These are phyloP conservation scores for Leptopilina myrica DNA, from an alignment of 2,888 invertebrate species.

Conservation along the genomic window DNA sequence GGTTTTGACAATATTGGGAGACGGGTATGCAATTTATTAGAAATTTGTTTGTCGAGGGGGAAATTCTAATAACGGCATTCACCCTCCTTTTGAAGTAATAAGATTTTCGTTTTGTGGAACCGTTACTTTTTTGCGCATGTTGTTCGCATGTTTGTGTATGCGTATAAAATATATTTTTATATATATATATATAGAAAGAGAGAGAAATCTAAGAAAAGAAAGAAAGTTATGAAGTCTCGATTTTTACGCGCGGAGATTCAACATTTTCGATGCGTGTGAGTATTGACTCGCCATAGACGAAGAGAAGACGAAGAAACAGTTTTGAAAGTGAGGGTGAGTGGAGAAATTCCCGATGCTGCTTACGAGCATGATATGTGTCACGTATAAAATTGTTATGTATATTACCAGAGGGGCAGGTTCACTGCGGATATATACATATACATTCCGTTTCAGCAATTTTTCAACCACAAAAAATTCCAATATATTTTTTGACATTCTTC, in stretches of 20 bases:
- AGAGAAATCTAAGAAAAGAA: background rate
- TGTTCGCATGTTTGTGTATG: background rate
- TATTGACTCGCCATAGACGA: conserved; percentile 26
- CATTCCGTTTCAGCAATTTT: conserved; percentile 23
- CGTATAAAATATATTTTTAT: too few species aligned
- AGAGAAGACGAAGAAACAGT: conserved; percentile 8
- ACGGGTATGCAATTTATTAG: conserved; percentile 23
- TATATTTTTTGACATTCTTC: conserved; percentile 27
- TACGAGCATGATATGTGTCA: conserved; percentile 58
- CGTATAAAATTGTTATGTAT: conserved; percentile 61
- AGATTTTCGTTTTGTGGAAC: conserved; percentile 28
- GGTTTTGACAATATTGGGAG: background rate
- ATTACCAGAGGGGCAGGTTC: conserved; percentile 49
- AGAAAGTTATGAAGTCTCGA: conserved; percentile 37
- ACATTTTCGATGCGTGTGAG: conserved; percentile 37
- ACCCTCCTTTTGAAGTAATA: conserved; percentile 31
- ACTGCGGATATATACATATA: conserved; percentile 19
- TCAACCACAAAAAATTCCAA: conserved; percentile 16
- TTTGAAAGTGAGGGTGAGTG: conserved; percentile 29
- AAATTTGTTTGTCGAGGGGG: conserved; percentile 17
- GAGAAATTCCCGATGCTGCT: conserved; percentile 53
- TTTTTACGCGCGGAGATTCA: conserved; percentile 5
- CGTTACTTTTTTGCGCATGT: conserved; percentile 25
- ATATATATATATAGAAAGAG: too few species aligned
- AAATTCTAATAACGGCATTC: conserved; percentile 24